Evolutionary conservation across 2,113 vertebrate species (phyloP).

Genomic region (Aegotheles bennettii): DNA sequence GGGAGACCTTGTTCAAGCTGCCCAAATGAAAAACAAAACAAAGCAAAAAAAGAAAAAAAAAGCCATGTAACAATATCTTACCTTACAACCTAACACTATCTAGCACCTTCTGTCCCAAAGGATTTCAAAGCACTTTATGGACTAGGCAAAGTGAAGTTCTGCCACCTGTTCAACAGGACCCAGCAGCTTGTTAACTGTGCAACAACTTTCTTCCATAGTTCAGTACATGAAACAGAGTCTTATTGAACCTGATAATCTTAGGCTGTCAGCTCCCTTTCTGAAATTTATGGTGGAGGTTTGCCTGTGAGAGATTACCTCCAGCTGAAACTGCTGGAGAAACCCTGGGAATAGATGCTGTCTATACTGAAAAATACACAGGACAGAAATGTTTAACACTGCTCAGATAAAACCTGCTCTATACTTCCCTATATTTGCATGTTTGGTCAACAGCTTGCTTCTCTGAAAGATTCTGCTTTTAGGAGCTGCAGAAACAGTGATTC

Average conservation of each 20-base stretch:
- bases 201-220: not conserved
- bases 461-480: not conserved
- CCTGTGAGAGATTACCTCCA: not conserved
- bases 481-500: not conserved
- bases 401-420: not conserved
- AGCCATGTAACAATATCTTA: not conserved
- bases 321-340: not conserved
- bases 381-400: not conserved
- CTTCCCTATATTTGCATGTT: not conserved
- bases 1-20: not conserved
- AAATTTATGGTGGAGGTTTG: not conserved
- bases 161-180: not conserved
- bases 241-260: conserved; percentile 26
- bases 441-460: not conserved
- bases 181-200: not conserved
- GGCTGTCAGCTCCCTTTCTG: conserved; percentile 4
- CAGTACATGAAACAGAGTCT: not conserved
- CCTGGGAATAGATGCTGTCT: not conserved
- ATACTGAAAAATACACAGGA: rapidly evolving
- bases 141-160: not conserved
- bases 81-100: no score
- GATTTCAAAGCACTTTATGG: not conserved
- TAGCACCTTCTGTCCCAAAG: not conserved
- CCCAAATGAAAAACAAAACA: not conserved
- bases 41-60: not conserved